phyloP scores from a whole-genome alignment of 2,888 invertebrate genomes.

The Perizoma affinitatum region DNA sequence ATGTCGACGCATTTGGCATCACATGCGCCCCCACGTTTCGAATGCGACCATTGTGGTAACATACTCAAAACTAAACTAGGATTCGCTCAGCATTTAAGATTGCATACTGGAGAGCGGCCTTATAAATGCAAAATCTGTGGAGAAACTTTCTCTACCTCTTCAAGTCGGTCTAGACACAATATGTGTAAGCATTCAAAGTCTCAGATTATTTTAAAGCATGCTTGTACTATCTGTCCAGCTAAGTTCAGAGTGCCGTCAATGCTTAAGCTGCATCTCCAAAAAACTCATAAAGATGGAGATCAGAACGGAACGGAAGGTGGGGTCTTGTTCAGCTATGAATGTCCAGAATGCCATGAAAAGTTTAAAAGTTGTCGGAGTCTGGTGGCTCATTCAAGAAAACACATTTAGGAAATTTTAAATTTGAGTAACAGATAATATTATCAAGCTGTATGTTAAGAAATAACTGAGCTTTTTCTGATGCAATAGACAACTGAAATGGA shows the following conservation, averaged over 20 bases:
- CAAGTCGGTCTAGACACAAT: conserved; percentile 68
- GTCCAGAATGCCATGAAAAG: conserved; percentile 57
- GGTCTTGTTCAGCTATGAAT: conserved; percentile 49
- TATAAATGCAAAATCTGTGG: conserved; percentile 65
- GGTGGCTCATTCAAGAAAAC: conserved; percentile 60
- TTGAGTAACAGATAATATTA: not conserved
- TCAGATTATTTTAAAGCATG: conserved; percentile 53
- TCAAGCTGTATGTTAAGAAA: too few relatives aligned
- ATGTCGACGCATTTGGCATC: conserved; percentile 69
- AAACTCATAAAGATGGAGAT: conserved; percentile 46
- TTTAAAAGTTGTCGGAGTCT: conserved; percentile 63
- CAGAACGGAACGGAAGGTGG: not conserved
- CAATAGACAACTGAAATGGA: too few relatives aligned
- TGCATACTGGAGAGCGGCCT: conserved; percentile 72
- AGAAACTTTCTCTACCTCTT: conserved; percentile 68
- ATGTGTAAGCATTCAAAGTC: conserved; percentile 55
- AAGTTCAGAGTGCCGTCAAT: conserved; percentile 60
- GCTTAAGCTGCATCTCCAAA: conserved; percentile 58
- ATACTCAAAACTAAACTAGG: conserved; percentile 63
- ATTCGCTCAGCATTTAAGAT: conserved; percentile 64
- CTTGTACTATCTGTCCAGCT: conserved; percentile 64
- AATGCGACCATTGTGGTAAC: conserved; percentile 62
- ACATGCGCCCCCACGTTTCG: conserved; percentile 51
- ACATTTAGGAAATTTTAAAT: too few relatives aligned
- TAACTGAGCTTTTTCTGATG: too few relatives aligned